Percentiles rank a stretch among this genome's conserved stretches.
These are phyloP conservation scores for Microtus pennsylvanicus DNA, from an alignment of 2,113 vertebrate species.

Conservation along the genomic window DNA sequence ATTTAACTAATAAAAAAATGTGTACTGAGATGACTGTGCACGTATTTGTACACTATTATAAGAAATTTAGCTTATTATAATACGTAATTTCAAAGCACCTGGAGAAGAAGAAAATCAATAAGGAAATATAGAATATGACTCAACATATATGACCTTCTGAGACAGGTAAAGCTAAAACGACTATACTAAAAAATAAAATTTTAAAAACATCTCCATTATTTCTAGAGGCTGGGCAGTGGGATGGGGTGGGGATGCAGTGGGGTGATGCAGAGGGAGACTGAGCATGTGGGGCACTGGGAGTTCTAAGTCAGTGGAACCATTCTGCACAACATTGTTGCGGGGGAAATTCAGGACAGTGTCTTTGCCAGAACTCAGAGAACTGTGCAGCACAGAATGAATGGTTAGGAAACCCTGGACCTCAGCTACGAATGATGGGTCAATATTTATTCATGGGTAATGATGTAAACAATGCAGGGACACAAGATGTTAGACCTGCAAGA, in stretches of 20 bases:
- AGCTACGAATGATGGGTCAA: not conserved
- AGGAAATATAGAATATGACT: not conserved
- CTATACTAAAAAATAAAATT: not conserved
- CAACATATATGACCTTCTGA: not conserved
- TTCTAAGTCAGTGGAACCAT: not conserved
- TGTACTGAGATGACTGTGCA: not conserved
- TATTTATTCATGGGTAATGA: not conserved
- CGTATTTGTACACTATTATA: not conserved
- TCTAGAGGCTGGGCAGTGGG: not conserved
- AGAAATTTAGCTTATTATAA: not conserved
- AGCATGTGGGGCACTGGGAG: not conserved
- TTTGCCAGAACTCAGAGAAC: not conserved
- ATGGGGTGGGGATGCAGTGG: no score
- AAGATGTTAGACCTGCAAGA: not conserved
- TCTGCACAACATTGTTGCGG: not conserved
- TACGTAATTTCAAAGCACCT: not conserved
- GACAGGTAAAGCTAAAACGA: not conserved
- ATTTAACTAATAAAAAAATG: not conserved
- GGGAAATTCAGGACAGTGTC: not conserved
- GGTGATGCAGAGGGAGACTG: not conserved
- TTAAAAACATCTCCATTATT: not conserved
- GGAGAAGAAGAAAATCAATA: not conserved
- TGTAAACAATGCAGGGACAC: not conserved
- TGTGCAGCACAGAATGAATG: not conserved
- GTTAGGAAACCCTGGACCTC: not conserved